Evolutionary conservation across 1,140 invertebrate genomes (phyloP), one percentile per base, ranked within the genome.

Genomic region (Periplaneta americana): DNA sequence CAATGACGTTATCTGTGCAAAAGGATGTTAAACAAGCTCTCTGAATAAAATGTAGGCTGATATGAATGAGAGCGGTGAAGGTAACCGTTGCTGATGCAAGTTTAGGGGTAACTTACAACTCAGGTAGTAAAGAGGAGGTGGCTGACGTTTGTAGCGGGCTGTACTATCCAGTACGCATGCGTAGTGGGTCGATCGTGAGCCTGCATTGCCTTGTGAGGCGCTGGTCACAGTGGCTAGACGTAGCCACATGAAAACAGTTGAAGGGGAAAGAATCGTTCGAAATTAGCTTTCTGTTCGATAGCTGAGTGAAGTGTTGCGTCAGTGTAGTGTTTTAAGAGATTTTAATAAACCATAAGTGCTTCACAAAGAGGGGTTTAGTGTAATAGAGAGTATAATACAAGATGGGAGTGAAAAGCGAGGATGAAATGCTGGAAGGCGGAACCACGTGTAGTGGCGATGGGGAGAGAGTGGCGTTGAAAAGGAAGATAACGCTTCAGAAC

Each of bases 401-500:
- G 1, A 66, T 66, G 48, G 48, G 22, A 9, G n/a, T 8, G 48
- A 66, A 66, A 66, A 28, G 11, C 48, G 48, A 66, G 10, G 48
- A 28, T n/a, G 48, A 66, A 22, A 6, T 66, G n/a, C 13, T 66
- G 13, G 48, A 66, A 0, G 22, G 22, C 0, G 48, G 48, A 13
- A 66, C 48, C 48, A 66, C 48, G 48, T 66, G 48, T 66, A 66
- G 48, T 66, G 15, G 3, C 6, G 66, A 81, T 2, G 80, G 33
- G 5, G 33, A 37, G 33, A n/a, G 34, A 18, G 92, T 94, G 81
- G 91, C 92, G 83, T 87, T 96, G 81, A 95, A 96, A 89, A 90
- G 95, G 75, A 96, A 95, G 89, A 94, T 97, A 83, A 96, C 94
- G 9, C 89, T 97, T 15, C 89, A 95, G 84, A 96, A 96, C 88